Percentiles rank a stretch among this genome's conserved stretches.
Conservation (phyloP, 2,888 invertebrate genomes). For the Crioceris asparagi region DNA sequence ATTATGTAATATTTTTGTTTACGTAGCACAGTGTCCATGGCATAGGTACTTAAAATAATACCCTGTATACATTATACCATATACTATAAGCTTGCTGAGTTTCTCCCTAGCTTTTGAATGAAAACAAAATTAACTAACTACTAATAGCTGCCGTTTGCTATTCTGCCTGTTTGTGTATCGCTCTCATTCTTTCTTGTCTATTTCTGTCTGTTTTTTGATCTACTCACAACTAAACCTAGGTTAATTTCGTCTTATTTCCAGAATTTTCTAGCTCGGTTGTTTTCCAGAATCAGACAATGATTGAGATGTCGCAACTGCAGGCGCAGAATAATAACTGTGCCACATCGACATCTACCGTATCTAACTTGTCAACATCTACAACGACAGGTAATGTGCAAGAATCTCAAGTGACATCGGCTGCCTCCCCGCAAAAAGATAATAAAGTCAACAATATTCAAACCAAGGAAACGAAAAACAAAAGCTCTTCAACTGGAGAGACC, state of each 20-base stretch:
- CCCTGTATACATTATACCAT: too few relatives aligned
- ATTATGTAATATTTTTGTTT: too few relatives aligned
- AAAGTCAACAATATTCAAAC: not conserved
- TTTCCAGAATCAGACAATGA: slow-evolving; percentile 45
- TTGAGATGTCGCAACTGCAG: slow-evolving; percentile 47
- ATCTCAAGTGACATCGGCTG: not conserved
- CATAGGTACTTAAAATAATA: too few relatives aligned
- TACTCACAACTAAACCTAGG: slow-evolving; percentile 39
- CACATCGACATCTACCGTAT: too few relatives aligned
- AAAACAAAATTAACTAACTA: slow-evolving; percentile 35
- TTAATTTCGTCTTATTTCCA: slow-evolving; percentile 40
- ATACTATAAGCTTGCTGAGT: too few relatives aligned
- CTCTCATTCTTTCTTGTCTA: too few relatives aligned
- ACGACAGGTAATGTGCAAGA: not conserved
- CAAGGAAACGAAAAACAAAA: too few relatives aligned
- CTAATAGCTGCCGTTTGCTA: slow-evolving; percentile 23
- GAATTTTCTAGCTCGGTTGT: slow-evolving; percentile 41
- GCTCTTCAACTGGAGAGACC: too few relatives aligned
- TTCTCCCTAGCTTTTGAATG: too few relatives aligned
- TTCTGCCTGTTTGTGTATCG: slow-evolving; percentile 20
- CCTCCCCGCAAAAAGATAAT: not conserved
- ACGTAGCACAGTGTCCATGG: too few relatives aligned
- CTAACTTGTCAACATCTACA: too few relatives aligned
- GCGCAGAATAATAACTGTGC: not conserved
- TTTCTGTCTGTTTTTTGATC: too few relatives aligned